phyloP scores from a whole-genome alignment of 2,797 vertebrate species.

The Cossypha heuglini region DNA sequence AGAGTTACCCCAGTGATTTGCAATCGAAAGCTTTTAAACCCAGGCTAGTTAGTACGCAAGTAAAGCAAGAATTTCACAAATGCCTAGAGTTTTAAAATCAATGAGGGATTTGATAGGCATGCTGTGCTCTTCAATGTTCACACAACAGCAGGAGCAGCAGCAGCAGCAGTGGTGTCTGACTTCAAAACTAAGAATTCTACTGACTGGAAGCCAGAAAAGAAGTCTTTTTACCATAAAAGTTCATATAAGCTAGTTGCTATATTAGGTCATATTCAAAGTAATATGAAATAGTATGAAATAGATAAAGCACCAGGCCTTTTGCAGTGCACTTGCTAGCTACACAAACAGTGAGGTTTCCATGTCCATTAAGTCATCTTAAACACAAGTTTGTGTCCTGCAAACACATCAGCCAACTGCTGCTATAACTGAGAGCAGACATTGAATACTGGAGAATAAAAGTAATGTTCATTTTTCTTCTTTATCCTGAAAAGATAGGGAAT shows the following conservation, averaged over 20 bases:
- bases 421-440: neutral
- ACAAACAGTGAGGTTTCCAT: neutral
- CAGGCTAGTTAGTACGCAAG: neutral
- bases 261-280: neutral
- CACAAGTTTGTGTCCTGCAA: neutral
- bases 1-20: neutral
- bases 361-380: neutral
- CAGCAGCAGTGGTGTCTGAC: rapidly evolving
- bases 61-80: neutral
- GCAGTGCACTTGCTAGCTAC: neutral
- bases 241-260: neutral
- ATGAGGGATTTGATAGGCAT: neutral
- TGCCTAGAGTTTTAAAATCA: neutral
- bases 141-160: neutral
- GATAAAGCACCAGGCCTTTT: neutral
- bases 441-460: neutral
- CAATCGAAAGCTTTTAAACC: neutral
- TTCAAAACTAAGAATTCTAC: neutral
- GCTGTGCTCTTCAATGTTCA: neutral
- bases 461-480: neutral
- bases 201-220: neutral
- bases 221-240: neutral
- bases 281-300: neutral
- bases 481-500: neutral
- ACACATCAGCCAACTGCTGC: neutral